Evolutionary conservation across 2,113 vertebrate genomes (phyloP), one percentile per base, ranked within the genome.

Genomic region (Solea solea): DNA sequence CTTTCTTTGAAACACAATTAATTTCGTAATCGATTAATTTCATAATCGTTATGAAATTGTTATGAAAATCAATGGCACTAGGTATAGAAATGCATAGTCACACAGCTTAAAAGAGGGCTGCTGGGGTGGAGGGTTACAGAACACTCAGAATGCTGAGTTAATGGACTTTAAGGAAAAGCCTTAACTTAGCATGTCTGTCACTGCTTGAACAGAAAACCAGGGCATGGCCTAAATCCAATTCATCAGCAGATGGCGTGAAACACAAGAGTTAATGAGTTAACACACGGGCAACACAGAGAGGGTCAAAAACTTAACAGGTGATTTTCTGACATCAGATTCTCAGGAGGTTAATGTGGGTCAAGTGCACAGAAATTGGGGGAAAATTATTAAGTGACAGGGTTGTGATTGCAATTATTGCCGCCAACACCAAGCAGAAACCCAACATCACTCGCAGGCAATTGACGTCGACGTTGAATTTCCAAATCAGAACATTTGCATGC

Each of bases 401-500:
- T 28, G 65, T 64, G 53, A 83, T 51, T 67, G 48, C 11, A 59
- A 66, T 72, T 66, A 75, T 62, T 50, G 4, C 49, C 57, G 64
- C 28, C 9, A 40, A 34, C 56, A 70, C 52, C 65, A 3, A 34
- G 34, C 34, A 34, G 34, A 34, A 34, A 34, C 34, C 34, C 34
- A 34, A 4, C 1, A 86, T 84, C 55, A 76, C 15, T 80, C 48
- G 56, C 82, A 84, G 69, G 64, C 28, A 75, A 66, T 69, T 83
- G 61, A 70, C 3, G 7, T 67, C 44, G 44, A 82, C 67, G 21
- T 71, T 80, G 49, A 87, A 82, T 74, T 9, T 83, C 65, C 60
- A 81, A 72, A 74, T 74, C 67, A 83, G 52, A 69, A 74, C 59
- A 81, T 77, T 58, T 60, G 71, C 91, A 90, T 90, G 88, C 89